Percentiles rank a stretch among this genome's conserved stretches.
phyloP scores from a whole-genome alignment of 2,888 invertebrate genomes.

The Atethmia centrago region DNA sequence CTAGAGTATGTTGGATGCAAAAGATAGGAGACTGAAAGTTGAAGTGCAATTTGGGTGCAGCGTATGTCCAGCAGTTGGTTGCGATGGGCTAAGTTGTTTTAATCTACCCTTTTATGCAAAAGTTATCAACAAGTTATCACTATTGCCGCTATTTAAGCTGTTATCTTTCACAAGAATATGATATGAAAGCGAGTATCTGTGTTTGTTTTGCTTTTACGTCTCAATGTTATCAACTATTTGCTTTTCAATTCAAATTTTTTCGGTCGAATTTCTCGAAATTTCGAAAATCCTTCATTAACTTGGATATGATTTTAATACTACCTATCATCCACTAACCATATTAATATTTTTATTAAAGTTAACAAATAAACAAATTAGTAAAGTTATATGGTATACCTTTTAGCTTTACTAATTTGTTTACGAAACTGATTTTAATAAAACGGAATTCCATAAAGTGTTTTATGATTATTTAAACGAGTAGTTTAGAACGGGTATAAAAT shows the following conservation, averaged over 20 bases:
- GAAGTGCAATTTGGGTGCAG: not conserved
- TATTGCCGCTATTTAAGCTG: not conserved
- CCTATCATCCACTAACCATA: not conserved
- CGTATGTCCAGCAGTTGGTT: not conserved
- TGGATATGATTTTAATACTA: slow-evolving; percentile 1
- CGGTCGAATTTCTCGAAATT: not conserved
- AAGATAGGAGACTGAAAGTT: not conserved
- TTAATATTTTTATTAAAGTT: too few relatives aligned
- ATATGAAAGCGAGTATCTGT: not conserved
- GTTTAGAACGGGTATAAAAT: not conserved
- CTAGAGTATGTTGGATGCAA: not conserved
- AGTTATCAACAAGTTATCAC: not conserved
- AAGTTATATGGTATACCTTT: too few relatives aligned
- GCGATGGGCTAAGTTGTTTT: not conserved
- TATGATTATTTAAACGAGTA: too few relatives aligned
- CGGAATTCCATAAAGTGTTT: too few relatives aligned
- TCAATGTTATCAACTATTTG: not conserved
- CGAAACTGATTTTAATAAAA: slow-evolving; percentile 8
- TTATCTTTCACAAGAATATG: not conserved
- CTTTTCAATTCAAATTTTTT: too few relatives aligned
- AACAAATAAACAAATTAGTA: too few relatives aligned
- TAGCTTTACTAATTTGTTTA: slow-evolving; percentile 35
- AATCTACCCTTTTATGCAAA: not conserved
- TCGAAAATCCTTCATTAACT: not conserved
- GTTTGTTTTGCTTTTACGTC: not conserved